These are phyloP conservation scores for Phalacrocorax carbo DNA, from an alignment of 2,113 vertebrate genomes.

Conservation along the genomic window DNA sequence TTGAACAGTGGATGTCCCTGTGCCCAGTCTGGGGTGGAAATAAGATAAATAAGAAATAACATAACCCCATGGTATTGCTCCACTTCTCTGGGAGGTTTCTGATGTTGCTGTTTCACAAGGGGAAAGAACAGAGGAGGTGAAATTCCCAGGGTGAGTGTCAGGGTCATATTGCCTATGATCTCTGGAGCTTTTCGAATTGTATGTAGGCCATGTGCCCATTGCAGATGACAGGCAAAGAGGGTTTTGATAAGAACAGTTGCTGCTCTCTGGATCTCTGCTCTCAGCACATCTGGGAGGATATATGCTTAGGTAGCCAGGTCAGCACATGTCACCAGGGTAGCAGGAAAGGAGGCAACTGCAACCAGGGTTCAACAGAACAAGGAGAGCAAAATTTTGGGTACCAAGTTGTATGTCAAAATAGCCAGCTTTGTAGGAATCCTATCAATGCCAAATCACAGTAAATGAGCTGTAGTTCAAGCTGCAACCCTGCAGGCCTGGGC, in stretches of 20 bases:
- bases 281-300: neutral
- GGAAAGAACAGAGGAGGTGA: neutral
- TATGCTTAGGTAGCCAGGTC: neutral
- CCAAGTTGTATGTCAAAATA: neutral
- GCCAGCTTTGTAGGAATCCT: neutral
- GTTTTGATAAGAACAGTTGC: neutral
- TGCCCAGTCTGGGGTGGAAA: neutral
- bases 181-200: neutral
- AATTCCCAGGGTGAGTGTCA: accelerated
- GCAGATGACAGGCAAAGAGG: neutral
- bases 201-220: accelerated
- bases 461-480: neutral
- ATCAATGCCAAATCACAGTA: neutral
- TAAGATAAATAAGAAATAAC: neutral
- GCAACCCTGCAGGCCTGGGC: neutral
- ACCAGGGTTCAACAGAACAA: neutral
- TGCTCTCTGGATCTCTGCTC: neutral
- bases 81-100: neutral
- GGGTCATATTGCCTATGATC: accelerated
- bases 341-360: neutral
- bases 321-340: accelerated
- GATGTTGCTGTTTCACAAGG: neutral
- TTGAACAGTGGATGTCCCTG: neutral
- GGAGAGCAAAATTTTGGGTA: neutral
- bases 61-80: neutral